Evolutionary conservation across 2,797 vertebrate species (phyloP), one percentile per base, ranked within the genome.

Genomic region (Danio jaintianensis): DNA sequence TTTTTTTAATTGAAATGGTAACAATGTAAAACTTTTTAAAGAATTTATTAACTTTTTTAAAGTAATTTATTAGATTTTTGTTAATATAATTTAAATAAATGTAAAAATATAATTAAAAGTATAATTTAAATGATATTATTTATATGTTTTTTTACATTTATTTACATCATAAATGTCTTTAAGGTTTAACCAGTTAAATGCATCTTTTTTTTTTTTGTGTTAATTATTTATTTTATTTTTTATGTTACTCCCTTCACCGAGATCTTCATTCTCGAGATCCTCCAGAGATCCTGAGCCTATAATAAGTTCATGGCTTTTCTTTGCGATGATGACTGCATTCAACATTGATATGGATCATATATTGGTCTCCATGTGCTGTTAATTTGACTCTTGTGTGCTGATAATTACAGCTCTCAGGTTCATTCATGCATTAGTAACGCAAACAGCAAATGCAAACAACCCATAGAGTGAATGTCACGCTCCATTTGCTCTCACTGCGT

Each of bases 361-460:
- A 29, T 29, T 29, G 29, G 3, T 3, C 29, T 29, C 3, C 29
- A 56, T 29, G 55, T 52, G 63, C 67, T 18, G 9, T 50, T 52
- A 20, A 53, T 73, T n/a, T 43, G 12, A 52, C 42, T 76, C 56
- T 38, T 4, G 18, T 55, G 47, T 2, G 5, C 73, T 16, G 40
- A 52, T 73, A 12, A 80, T 45, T 13, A 52, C 16, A 40, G 48
- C 70, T 47, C 20, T 72, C 6, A 10, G 61, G 59, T 53, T 48
- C 74, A 71, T 5, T 73, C 81, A 73, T n/a, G 59, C 67, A 42
- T 38, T 40, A 64, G 40, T 47, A 71, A 72, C 38, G 15, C 59
- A 47, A 63, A 72, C 42, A 78, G 67, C 68, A 71, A 82, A 72
- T 45, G 69, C 70, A 73, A 80, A 80, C 78, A 80, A 53, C 64